Base-by-base conservation (phyloP, 1,140 invertebrate genomes). In the Druon quercuslanigerum region DNA sequence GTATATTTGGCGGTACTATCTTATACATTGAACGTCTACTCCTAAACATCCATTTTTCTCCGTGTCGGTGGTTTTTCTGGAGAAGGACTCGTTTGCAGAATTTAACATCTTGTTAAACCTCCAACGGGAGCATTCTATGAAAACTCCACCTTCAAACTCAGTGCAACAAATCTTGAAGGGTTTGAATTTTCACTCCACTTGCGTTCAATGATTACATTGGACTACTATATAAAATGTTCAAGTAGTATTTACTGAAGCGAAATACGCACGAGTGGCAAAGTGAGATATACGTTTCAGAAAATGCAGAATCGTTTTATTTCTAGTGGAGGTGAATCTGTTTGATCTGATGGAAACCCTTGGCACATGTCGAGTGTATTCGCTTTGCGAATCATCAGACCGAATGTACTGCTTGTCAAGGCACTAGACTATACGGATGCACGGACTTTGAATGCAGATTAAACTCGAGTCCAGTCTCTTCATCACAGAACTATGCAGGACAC, bases 361-460 rank as follows among this genome's bases (percentile, higher is more conserved):
- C n/a, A 56, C n/a, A 56, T 56, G 54, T 56, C 54, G 54, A 56
- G 54, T 17, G 54, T 11, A 19, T 56, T 56, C 17, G 9, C 20
- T 56, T 56, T 56, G 17, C 54, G 54, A 56, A 56, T 56, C 17
- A 19, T 56, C 54, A 56, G 54, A 56, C 54, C 54, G 54, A 19
- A 56, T 19, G 20, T 11, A 9, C 52, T 54, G 19, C 52, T 12
- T 56, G 54, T 20, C 54, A 13, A 56, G 20, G 11, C 54, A 17
- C 17, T 12, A 56, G 17, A 20, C 17, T 20, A 20, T 56, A 56
- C 13, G 17, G 20, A 11, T 20, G 54, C 13, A 56, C 54, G 54
- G 17, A 56, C 20, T 20, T 13, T 19, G 54, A 56, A 56, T 56
- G 20, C 19, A 19, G 19, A 56, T 54, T 54, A 19, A 19, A 56